phyloP scores from a whole-genome alignment of 2,888 invertebrate genomes.

The Cheilosia vulpina region DNA sequence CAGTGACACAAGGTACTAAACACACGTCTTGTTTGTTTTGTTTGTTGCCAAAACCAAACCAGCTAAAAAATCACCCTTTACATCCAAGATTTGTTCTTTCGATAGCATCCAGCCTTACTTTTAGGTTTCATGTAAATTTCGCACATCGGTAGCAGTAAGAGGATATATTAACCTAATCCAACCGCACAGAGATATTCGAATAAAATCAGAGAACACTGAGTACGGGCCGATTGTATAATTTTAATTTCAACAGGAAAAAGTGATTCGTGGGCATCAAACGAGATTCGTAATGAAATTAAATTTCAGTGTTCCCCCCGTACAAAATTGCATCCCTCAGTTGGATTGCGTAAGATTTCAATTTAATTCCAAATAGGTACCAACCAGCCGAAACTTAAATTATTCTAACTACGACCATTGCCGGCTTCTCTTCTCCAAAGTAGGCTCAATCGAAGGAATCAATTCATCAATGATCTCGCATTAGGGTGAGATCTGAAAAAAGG shows the following conservation, averaged over 20 bases:
- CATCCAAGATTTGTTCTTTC: no score
- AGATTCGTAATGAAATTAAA: conserved; percentile 81
- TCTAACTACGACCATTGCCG: background rate
- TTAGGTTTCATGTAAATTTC: no score
- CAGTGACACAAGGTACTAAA: no score
- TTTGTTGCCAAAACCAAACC: no score
- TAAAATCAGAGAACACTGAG: conserved; percentile 32
- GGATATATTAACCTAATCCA: no score
- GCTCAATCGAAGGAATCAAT: conserved; percentile 2
- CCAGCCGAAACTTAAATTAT: conserved; percentile 11
- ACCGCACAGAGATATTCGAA: background rate
- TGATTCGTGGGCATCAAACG: conserved; percentile 83
- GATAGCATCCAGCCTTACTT: no score
- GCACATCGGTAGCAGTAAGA: no score
- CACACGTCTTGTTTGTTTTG: no score
- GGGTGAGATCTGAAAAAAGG: background rate
- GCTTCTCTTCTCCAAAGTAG: conserved; percentile 4
- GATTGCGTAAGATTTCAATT: conserved; percentile 21
- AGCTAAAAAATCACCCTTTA: no score
- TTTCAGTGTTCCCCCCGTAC: conserved; percentile 24
- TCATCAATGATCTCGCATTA: conserved; percentile 58
- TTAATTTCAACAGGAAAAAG: conserved; percentile 82
- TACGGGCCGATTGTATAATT: conserved; percentile 78
- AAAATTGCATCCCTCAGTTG: background rate
- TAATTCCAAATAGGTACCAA: conserved; percentile 25